Base-by-base conservation (phyloP, 2,888 invertebrate genomes). In the Craniophora ligustri region DNA sequence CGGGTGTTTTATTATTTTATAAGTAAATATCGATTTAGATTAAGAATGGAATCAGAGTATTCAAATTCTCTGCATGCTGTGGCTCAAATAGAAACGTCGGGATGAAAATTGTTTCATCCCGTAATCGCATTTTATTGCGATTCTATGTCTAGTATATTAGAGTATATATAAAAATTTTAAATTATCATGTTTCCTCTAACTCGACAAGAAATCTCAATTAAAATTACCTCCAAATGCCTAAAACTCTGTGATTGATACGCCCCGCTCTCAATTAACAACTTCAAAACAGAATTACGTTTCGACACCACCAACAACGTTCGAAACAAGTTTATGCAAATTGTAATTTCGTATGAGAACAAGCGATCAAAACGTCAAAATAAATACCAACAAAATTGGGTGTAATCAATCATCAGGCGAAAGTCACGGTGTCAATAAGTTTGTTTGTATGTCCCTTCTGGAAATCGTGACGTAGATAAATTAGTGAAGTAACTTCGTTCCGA, bases 351-450 rank as follows among this genome's bases (percentile, higher is more conserved):
- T 67, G 67, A 74, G 55, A 61, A 59, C 62, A 65, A n/a, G 31
- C 58, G 50, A 71, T 73, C 66, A 66, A 60, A 73, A 61, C 48
- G 55, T 60, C 74, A 49, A 46, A 65, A 73, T 75, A 56, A 67
- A 70, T 68, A 51, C 45, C 36, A 28, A 59, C 49, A 53, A 70
- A 75, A 56, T 70, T 62, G 42, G 34, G 34, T 15, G 42, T 49
- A 58, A 72, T 75, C 78, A 75, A 75, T 77, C 77, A 75, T 77
- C 45, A 7, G 28, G 15, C 54, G 64, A 50, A 66, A 75, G 77
- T 70, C 76, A 58, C 45, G 32, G 62, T 72, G 75, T 75, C 75
- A 77, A 75, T 75, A 75, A 75, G 58, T 75, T 75, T 77, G 71
- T 73, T 72, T 75, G 76, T 73, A 69, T 75, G 76, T 75, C 59